Conservation (phyloP, 2,888 invertebrate genomes). For the Onchidella celtica region DNA sequence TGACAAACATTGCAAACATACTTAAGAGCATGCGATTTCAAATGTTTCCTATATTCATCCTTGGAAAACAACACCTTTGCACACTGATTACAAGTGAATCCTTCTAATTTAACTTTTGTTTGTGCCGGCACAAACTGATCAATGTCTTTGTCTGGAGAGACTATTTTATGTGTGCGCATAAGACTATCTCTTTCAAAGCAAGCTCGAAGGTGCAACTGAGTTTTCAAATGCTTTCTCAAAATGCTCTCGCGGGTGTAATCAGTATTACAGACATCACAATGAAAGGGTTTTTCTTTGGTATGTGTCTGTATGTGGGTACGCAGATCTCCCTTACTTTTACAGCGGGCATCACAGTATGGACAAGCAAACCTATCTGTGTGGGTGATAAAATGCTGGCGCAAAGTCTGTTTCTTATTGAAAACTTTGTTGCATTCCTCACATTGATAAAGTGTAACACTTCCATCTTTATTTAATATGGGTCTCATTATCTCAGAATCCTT, state of each 20-base stretch:
- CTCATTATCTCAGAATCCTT: conserved; percentile 33
- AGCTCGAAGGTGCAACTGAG: conserved; percentile 21
- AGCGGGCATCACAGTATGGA: conserved; percentile 43
- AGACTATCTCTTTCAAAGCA: conserved; percentile 22
- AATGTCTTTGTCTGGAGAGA: not conserved
- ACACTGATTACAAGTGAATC: conserved; percentile 36
- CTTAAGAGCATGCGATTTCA: conserved; percentile 20
- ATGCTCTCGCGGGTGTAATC: conserved; percentile 43
- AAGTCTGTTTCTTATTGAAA: conserved; percentile 48
- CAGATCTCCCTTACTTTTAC: conserved; percentile 50
- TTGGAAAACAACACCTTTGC: conserved; percentile 13
- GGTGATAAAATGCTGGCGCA: conserved; percentile 49
- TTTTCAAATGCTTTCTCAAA: conserved; percentile 40
- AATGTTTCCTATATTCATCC: conserved; percentile 34
- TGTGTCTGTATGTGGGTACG: conserved; percentile 49
- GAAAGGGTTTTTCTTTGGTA: conserved; percentile 50
- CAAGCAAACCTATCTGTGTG: conserved; percentile 51
- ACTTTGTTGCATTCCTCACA: conserved; percentile 47
- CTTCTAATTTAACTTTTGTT: conserved; percentile 1
- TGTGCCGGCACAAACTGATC: conserved; percentile 12
- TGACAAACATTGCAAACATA: conserved; percentile 34
- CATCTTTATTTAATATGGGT: conserved; percentile 36
- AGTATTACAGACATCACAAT: conserved; percentile 46
- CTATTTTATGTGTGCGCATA: not conserved
- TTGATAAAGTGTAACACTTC: conserved; percentile 42